A percentile compares a stretch with the other conserved stretches of the same genome.
phyloP scores from a whole-genome alignment of 2,797 vertebrate species.

The Arctocebus calabarensis region DNA sequence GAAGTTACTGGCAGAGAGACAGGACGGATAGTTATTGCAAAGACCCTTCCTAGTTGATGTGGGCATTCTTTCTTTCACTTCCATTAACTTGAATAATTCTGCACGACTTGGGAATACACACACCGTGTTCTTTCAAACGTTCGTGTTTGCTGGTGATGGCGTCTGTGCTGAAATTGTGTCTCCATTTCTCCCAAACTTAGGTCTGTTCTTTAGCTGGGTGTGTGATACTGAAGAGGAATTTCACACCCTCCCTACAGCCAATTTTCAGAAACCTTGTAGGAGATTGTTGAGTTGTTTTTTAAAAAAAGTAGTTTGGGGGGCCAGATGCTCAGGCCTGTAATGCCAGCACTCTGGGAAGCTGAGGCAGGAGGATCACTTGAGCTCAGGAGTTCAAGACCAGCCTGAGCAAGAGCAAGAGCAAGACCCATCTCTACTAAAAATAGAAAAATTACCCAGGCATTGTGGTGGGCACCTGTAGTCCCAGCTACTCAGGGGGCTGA shows the following conservation, averaged over 20 bases:
- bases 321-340: too few species aligned
- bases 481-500: too few species aligned
- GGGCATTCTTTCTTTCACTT: background rate
- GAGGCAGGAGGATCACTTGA: too few species aligned
- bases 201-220: background rate
- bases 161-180: background rate
- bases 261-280: constrained; percentile 48
- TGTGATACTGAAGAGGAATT: background rate
- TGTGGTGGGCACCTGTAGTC: too few species aligned
- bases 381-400: too few species aligned
- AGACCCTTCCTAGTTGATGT: background rate
- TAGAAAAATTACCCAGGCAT: too few species aligned
- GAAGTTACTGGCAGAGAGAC: background rate
- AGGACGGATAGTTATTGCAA: background rate
- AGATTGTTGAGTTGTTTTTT: background rate
- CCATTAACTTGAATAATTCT: background rate
- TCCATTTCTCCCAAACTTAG: background rate
- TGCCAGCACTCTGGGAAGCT: too few species aligned
- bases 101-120: background rate
- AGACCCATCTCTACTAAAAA: too few species aligned
- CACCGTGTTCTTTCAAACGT: constrained; percentile 12
- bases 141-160: background rate
- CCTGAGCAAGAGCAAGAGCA: too few species aligned
- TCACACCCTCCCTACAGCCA: background rate
- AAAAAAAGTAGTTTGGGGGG: background rate